Evolutionary conservation across 2,888 invertebrate genomes (phyloP), one percentile per base, ranked within the genome.

Genomic region (Eristalinus aeneus): DNA sequence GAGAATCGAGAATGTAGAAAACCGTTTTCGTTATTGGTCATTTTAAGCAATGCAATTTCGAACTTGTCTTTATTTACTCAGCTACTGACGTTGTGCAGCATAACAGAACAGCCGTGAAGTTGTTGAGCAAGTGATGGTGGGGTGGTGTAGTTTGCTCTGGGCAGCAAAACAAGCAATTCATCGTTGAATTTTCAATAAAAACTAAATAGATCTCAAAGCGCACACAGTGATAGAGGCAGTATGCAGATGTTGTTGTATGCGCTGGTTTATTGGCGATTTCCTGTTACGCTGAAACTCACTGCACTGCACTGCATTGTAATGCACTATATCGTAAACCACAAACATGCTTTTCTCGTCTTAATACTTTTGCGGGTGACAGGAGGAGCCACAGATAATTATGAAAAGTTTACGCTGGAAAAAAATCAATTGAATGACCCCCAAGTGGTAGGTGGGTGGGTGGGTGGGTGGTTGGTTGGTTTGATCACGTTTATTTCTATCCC

Each of bases 231-330:
- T 8, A 56, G 31, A 22, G 34, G 54, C 27, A 12, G 32, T 63
- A 46, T 16, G 31, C 27, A 16, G 65, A 31, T 64, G 65, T 27
- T 23, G n/a, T 27, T 12, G 39, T 39, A n/a, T 58, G 67, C 39
- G 46, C 31, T 80, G 63, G 79, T 74, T 74, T 80, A 74, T 73
- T 80, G 74, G 63, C 56, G 74, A 64, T 61, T 80, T 80, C 80
- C 74, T 80, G 39, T 80, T 63, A 60, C 54, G 39, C 23, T 46
- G 16, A 56, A 46, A 27, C 34, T 10, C 53, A 72, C 34, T 67
- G 65, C 71, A 58, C 39, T 77, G 69, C 39, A 53, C 23, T 23
- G 23, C 56, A 11, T 9, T 53, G 68, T 27, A 27, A 5, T n/a
- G n/a, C n/a, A n/a, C n/a, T n/a, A n/a, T n/a, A n/a, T n/a, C 12